Evolutionary conservation across 1,140 invertebrate genomes (phyloP).

Genomic region (Oryzaephilus surinamensis): DNA sequence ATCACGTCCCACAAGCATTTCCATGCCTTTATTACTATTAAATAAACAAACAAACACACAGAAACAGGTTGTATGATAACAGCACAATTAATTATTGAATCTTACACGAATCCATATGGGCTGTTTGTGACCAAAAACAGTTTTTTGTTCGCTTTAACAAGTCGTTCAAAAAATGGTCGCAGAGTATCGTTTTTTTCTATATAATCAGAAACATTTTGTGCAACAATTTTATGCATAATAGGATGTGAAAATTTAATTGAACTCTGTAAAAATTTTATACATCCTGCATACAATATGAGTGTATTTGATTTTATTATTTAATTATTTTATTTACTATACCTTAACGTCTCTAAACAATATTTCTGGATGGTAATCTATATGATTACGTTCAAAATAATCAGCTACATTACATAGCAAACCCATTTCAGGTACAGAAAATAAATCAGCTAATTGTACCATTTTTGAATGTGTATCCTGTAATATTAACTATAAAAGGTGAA

Average conservation of each 20-base stretch:
- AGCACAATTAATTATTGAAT: conserved; percentile 20
- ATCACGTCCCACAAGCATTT: conserved; percentile 73
- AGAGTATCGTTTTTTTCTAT: conserved; percentile 69
- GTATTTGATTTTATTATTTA: conserved; percentile 1
- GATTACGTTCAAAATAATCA: conserved; percentile 82
- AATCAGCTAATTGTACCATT: conserved; percentile 91
- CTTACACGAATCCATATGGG: conserved; percentile 94
- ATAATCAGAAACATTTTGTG: conserved; percentile 67
- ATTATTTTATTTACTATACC: conserved; percentile 43
- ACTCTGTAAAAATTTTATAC: conserved; percentile 48
- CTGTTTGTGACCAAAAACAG: conserved; percentile 95
- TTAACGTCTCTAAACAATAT: conserved; percentile 92
- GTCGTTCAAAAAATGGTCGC: conserved; percentile 62
- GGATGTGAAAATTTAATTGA: conserved; percentile 84
- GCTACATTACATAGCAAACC: conserved; percentile 84
- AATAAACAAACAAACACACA: conserved; percentile 20
- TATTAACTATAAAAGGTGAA: conserved; percentile 23
- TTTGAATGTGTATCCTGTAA: conserved; percentile 60
- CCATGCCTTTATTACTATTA: conserved; percentile 87
- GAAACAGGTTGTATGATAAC: too few relatives aligned
- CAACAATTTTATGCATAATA: conserved; percentile 80
- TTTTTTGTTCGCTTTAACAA: conserved; percentile 70
- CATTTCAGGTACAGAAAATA: conserved; percentile 97
- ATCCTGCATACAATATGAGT: conserved; percentile 1
- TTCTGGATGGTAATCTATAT: conserved; percentile 90